Base-by-base conservation (phyloP, 1,140 invertebrate genomes). In the Pinna nobilis region DNA sequence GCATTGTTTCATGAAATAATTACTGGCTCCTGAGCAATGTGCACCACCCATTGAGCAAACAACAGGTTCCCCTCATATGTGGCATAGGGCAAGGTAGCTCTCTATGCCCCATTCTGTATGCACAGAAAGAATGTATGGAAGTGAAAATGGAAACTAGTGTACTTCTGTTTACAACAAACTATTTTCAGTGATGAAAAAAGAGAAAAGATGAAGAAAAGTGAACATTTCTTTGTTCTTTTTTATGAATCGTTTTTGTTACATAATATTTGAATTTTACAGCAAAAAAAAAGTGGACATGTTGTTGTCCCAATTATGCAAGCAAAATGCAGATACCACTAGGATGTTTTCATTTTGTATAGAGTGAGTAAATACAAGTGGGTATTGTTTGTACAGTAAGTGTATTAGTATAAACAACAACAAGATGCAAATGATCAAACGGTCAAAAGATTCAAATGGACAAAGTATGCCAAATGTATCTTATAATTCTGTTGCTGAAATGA, bases 21-120 rank as follows among this genome's bases (percentile, higher is more conserved):
- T 59, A 59, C 55, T 33, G 55, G 55, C 55, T 59, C 55, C 55
- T 59, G 23, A 59, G 55, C 55, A 33, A 35, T 33, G 37, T 59
- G 55, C 55, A 59, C 55, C 37, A n/a, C n/a, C 55, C 37, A 20
- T 59, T 59, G 55, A 59, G 55, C 55, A 59, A 59, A 35, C 55
- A 59, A 35, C 30, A 15, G 30, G 20, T 47, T 59, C 30, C 23
- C 37, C 23, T 18, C 55, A 59, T 59, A 59, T 59, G 37, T 59
- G 55, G 55, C 55, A 59, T 35, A 15, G 33, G 28, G 33, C 37
- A 33, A 59, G 3, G 55, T 59, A 35, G 18, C 18, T 35, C n/a
- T 33, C 11, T 15, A 11, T n/a, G 33, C 37, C 37, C 9, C 11
- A 28, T 20, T 53, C 13, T 53, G 18, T 32, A 57, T 35, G 37